Percentiles rank a stretch among this genome's conserved stretches.
phyloP scores from a whole-genome alignment of 2,888 invertebrate species.

The Ichneumoninae sp. region DNA sequence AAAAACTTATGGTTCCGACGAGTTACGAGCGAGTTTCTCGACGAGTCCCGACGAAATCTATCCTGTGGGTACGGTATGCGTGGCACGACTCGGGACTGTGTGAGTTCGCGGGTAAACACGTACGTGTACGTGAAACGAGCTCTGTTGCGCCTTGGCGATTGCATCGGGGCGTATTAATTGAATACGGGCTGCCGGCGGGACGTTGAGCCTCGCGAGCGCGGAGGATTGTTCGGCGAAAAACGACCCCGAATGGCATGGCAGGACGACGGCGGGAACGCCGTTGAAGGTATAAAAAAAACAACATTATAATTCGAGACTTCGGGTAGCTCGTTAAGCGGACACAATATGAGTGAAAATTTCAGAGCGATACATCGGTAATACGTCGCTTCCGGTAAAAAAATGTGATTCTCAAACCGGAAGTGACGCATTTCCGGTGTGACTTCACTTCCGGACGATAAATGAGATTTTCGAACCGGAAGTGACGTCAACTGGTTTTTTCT shows the following conservation, averaged over 20 bases:
- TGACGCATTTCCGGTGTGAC: not conserved
- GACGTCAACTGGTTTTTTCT: no score
- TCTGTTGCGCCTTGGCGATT: conserved; percentile 76
- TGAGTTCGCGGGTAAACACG: conserved; percentile 16
- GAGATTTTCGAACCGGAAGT: no score
- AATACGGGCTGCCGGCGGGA: conserved; percentile 72
- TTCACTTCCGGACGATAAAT: no score
- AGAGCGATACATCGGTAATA: not conserved
- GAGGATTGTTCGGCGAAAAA: conserved; percentile 21
- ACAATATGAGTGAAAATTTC: not conserved
- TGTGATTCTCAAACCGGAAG: not conserved
- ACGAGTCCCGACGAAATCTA: conserved; percentile 69
- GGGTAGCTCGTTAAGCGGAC: not conserved
- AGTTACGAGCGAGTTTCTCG: conserved; percentile 48
- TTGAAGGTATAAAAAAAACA: not conserved
- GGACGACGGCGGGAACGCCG: conserved; percentile 22
- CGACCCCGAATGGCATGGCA: conserved; percentile 25
- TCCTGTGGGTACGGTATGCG: conserved; percentile 51
- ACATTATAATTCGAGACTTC: not conserved
- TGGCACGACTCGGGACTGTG: conserved; percentile 35
- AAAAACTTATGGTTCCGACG: conserved; percentile 52
- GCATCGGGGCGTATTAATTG: conserved; percentile 79
- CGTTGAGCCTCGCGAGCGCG: conserved; percentile 42
- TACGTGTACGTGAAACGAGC: conserved; percentile 62
- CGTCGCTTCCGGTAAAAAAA: not conserved